Base-by-base conservation (phyloP, 2,113 vertebrate genomes). In the Leiothrix lutea region DNA sequence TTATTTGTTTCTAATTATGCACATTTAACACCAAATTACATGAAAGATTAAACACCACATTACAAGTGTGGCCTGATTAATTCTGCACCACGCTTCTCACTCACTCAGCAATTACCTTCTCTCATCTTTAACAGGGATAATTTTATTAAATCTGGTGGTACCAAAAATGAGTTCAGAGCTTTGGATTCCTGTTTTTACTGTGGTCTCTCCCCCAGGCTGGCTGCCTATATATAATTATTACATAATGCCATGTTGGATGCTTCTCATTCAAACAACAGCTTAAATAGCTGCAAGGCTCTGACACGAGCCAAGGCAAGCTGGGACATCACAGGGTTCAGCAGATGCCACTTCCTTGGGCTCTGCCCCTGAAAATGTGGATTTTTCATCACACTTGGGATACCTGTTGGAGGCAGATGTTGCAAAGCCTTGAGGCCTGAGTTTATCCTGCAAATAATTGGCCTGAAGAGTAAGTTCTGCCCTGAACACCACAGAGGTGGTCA, bases 41-140 rank as follows among this genome's bases (percentile, higher is more conserved):
- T 60, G 73, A 95, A 53, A 80, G 82, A 72, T 88, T 95, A 92
- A 97, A 93, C 86, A 92, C 31, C 12, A 18, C 66, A 19, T 94
- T 92, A 74, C 7, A 14, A 88, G 36, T 17, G 28, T 21, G 54
- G 19, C 65, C 60, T 95, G 85, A 81, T 64, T 88, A 95, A 89
- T 86, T 95, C 67, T 86, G 66, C 92, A 73, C 90, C 83, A 56
- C 2, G 5, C 50, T n/a, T 75, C 44, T 22, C n/a, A 91, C 65
- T 69, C 67, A 57, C 54, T 90, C 90, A 66, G 81, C 75, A 82
- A 67, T 88, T 92, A 47, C 85, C 83, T 91, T 73, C 56, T 70
- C 85, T 90, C 79, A 23, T 56, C 92, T 71, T 80, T 83, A 97
- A 67, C 12, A 36, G 10, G 28, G 79, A 57, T 82, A 58, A 95